Evolutionary conservation across 2,888 invertebrate species (phyloP).

Genomic region (Tricholauxania praeusta): DNA sequence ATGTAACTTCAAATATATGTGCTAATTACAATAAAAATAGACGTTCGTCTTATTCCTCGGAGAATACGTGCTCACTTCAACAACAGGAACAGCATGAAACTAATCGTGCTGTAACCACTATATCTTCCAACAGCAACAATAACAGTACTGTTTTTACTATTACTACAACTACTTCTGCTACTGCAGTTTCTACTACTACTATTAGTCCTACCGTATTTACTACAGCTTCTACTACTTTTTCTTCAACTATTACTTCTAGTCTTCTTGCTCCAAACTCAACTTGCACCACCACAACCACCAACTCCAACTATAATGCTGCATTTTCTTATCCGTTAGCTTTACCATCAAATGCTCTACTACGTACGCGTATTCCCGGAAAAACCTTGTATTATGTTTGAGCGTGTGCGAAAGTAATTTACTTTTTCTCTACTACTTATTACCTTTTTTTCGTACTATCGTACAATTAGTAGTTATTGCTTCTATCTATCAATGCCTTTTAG

Average conservation of each 20-base stretch:
- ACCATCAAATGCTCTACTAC: constrained; percentile 56
- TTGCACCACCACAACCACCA: constrained; percentile 8
- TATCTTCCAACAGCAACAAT: constrained; percentile 3
- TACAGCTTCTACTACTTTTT: constrained; percentile 20
- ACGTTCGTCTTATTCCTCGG: constrained; percentile 20
- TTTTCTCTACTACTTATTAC: constrained; percentile 17
- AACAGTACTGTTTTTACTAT: background rate
- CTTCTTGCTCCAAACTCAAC: constrained; percentile 7
- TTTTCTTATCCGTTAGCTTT: constrained; percentile 50
- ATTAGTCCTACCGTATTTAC: constrained; percentile 36
- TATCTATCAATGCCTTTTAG: background rate
- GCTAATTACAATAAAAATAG: constrained; percentile 12
- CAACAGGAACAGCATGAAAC: background rate
- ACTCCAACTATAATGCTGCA: constrained; percentile 1
- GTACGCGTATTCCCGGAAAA: constrained; percentile 63
- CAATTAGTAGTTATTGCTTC: background rate
- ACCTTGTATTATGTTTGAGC: constrained; percentile 64
- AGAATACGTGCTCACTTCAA: background rate
- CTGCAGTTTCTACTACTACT: constrained; percentile 36
- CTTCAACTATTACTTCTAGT: constrained; percentile 4
- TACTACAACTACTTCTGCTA: constrained; percentile 24
- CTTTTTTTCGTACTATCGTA: constrained; percentile 21
- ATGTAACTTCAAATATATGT: constrained; percentile 6
- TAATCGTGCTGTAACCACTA: background rate
- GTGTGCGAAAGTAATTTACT: constrained; percentile 28